Percentiles rank a stretch among this genome's conserved stretches.
Conservation (phyloP, 92 coral and sea anemone genomes). For the Bergia puertoricense region DNA sequence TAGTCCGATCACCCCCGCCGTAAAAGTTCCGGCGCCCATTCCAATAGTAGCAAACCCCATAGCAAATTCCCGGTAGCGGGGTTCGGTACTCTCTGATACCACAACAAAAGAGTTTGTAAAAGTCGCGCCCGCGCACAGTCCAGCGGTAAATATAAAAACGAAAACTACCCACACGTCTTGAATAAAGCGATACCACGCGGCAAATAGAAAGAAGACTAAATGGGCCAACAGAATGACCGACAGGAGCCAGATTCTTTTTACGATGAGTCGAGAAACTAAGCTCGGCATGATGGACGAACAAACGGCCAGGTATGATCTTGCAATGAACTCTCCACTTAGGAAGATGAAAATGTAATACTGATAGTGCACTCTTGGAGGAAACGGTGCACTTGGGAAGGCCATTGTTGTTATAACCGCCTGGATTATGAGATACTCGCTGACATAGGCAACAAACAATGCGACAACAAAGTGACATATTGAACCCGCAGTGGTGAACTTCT, state of each 20-base stretch:
- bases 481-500: constrained; percentile 69
- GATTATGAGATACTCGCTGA: constrained; percentile 83
- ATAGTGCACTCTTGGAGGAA: constrained; percentile 88
- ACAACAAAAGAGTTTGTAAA: constrained; percentile 83
- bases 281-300: constrained; percentile 68
- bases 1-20: constrained; percentile 85
- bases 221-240: constrained; percentile 65
- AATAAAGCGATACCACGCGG: constrained; percentile 88
- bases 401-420: constrained; percentile 89
- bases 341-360: constrained; percentile 85
- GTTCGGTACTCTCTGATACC: constrained; percentile 72
- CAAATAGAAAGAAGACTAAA: constrained; percentile 67
- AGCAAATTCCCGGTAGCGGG: constrained; percentile 77
- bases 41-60: constrained; percentile 95
- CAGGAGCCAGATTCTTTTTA: constrained; percentile 70
- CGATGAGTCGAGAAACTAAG: constrained; percentile 57
- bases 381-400: constrained; percentile 89
- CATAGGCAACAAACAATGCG: constrained; percentile 77
- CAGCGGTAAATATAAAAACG: constrained; percentile 82
- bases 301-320: constrained; percentile 81
- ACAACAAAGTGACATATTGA: constrained; percentile 69
- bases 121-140: constrained; percentile 86
- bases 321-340: constrained; percentile 84
- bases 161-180: constrained; percentile 85
- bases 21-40: constrained; percentile 90